These are phyloP conservation scores for Mycteria americana DNA, from an alignment of 2,797 vertebrate species.

Conservation along the genomic window DNA sequence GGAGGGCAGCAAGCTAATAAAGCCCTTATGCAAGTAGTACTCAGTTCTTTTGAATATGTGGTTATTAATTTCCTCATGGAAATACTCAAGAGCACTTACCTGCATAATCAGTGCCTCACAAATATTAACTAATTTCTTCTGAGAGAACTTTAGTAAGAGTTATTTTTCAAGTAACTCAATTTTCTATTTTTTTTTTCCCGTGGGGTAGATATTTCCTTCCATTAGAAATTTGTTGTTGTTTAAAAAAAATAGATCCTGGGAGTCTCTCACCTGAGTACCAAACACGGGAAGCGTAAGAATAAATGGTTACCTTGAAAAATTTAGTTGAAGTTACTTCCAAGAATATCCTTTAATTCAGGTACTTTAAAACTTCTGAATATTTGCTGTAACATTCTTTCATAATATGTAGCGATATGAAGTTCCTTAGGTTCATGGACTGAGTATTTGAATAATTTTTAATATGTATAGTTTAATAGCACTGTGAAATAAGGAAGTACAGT, in stretches of 20 bases:
- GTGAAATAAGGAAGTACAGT: neutral
- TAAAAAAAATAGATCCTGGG: neutral
- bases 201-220: neutral
- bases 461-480: neutral
- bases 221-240: neutral
- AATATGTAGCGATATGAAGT: neutral
- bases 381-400: neutral
- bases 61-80: neutral
- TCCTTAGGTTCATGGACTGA: neutral
- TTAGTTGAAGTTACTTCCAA: neutral
- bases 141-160: neutral
- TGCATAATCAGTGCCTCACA: neutral
- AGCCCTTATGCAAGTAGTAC: neutral
- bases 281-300: neutral
- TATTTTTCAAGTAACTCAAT: neutral
- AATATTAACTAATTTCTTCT: neutral
- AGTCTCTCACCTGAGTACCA: neutral
- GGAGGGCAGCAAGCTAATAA: slow-evolving; percentile 2
- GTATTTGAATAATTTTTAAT: neutral
- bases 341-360: neutral
- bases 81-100: neutral
- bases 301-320: neutral
- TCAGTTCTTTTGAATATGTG: neutral
- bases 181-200: accelerated
- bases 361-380: neutral